A percentile compares a stretch with the other conserved stretches of the same genome.
Evolutionary conservation across 2,113 vertebrate species (phyloP).

Genomic region (Phyllopteryx taeniolatus): DNA sequence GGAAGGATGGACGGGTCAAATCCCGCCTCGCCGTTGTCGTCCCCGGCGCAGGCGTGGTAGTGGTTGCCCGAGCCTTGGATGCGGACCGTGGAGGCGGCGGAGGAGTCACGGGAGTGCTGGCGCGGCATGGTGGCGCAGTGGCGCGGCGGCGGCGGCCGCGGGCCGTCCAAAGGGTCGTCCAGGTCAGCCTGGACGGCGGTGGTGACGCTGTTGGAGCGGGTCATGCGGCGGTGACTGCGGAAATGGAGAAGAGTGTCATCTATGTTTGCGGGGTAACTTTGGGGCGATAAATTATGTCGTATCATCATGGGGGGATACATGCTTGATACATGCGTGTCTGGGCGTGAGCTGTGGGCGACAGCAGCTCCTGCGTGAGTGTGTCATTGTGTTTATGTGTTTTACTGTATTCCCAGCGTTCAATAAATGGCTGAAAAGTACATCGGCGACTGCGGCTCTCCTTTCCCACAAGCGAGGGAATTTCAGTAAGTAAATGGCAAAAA

Average conservation of each 20-base stretch:
- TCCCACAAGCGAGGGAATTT: too few relatives aligned
- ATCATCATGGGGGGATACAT: too few relatives aligned
- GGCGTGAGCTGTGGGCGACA: too few relatives aligned
- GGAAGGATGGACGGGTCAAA: constrained; percentile 97
- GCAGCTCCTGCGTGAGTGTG: too few relatives aligned
- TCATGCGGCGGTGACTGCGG: constrained; percentile 61
- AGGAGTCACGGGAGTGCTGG: constrained; percentile 84
- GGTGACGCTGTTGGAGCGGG: constrained; percentile 81
- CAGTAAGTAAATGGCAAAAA: too few relatives aligned
- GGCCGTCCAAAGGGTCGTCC: constrained; percentile 38
- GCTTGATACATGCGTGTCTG: too few relatives aligned
- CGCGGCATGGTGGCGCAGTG: constrained; percentile 81
- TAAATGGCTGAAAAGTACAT: too few relatives aligned
- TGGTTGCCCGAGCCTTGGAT: constrained; percentile 98
- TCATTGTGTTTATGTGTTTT: too few relatives aligned
- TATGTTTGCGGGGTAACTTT: too few relatives aligned
- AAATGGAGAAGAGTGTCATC: background rate
- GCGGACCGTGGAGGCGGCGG: constrained; percentile 90
- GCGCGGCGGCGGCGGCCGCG: constrained; percentile 26
- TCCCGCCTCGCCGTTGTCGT: constrained; percentile 87
- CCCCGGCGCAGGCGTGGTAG: constrained; percentile 89
- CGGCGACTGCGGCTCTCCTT: too few relatives aligned
- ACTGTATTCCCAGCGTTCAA: too few relatives aligned
- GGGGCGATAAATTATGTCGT: too few relatives aligned
- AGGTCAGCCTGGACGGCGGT: constrained; percentile 87